Evolutionary conservation across 2,888 invertebrate genomes (phyloP), one percentile per base, ranked within the genome.

Genomic region (Orthonychiurus folsomi): DNA sequence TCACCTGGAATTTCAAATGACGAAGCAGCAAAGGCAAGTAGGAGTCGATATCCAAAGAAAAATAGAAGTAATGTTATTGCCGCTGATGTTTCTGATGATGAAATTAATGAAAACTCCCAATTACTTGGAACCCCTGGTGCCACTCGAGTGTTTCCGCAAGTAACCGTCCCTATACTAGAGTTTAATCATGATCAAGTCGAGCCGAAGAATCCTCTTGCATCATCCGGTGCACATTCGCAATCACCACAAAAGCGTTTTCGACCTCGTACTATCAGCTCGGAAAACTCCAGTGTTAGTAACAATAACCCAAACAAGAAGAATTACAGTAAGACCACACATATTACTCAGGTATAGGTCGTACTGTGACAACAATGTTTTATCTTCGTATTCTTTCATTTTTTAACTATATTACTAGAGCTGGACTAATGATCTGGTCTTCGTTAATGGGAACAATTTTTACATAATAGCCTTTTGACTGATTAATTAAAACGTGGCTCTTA

Each of bases 51-150:
- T 52, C 9, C 21, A 9, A 21, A 52, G 9, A 52, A 23, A 23
- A 12, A 23, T 21, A 21, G 9, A 52, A 20, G 3, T 5, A 52
- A 52, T n/a, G 20, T 12, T 12, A 9, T 5, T 20, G 3, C 20
- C n/a, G 21, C 5, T 5, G 61, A 65, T 18, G 61, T 64, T 27
- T 63, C 64, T 20, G 72, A 70, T 37, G 70, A 70, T 55, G 72
- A 72, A 52, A 64, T 64, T 59, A 69, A 65, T 60, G 72, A 72
- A 54, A 69, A 68, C 50, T 67, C 67, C 24, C 66, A 65, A 27
- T 63, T 72, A 12, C 61, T 72, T 18, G 63, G 67, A 18, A 21
- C 47, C 20, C 63, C 64, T 2, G 63, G 64, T 20, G 63, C 63
- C 23, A 37, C 58, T 21, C 54, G 48, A 1, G 50, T 53, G 15